Conservation (phyloP, 2,888 invertebrate genomes). For the Torymus texanus region DNA sequence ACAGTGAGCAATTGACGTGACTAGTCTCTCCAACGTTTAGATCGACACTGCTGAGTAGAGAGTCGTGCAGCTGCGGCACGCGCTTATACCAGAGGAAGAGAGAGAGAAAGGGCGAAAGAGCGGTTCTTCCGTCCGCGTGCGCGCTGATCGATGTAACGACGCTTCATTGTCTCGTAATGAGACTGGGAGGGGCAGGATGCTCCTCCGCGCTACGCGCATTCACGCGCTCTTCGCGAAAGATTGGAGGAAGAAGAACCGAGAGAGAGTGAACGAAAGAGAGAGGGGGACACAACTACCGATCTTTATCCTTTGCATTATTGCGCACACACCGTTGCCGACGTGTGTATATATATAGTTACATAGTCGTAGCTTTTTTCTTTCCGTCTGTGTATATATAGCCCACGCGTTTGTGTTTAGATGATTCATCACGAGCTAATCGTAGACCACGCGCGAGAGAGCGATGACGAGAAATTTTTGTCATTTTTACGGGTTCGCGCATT, state of each 20-base stretch:
- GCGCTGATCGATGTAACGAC: conserved; percentile 70
- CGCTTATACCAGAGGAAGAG: background rate
- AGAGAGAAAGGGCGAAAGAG: background rate
- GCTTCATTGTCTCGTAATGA: conserved; percentile 72
- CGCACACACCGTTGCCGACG: background rate
- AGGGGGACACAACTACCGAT: conserved; percentile 15
- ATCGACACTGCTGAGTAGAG: conserved; percentile 8
- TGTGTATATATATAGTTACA: no score
- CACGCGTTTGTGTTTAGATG: no score
- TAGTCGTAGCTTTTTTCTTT: background rate
- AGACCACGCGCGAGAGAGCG: no score
- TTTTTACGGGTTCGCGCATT: no score
- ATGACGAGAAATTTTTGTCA: no score
- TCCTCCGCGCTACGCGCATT: conserved; percentile 46
- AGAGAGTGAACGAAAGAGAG: background rate
- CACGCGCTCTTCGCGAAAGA: conserved; percentile 33
- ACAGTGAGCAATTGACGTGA: conserved; percentile 3
- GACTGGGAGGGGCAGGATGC: conserved; percentile 73
- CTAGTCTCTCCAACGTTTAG: background rate
- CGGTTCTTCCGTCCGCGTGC: conserved; percentile 48
- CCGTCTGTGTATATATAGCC: background rate
- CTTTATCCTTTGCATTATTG: conserved; percentile 44
- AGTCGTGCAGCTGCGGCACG: background rate
- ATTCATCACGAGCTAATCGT: no score
- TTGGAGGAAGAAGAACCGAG: conserved; percentile 18